phyloP scores from a whole-genome alignment of 1,140 invertebrate species.

The Antheraea mylitta region DNA sequence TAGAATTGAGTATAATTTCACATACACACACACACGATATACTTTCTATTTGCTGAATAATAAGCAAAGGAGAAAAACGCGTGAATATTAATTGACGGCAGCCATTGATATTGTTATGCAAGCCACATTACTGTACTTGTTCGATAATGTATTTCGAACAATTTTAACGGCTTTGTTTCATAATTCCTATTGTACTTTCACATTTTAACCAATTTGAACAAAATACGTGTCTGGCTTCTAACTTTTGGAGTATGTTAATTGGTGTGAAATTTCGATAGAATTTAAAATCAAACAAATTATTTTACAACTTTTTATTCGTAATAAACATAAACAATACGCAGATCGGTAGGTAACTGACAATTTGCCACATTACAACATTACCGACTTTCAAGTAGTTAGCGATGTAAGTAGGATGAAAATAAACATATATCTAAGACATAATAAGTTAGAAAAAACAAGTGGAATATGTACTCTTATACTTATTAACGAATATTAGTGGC shows the following conservation, averaged over 20 bases:
- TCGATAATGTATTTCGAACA: slow-evolving; percentile 1
- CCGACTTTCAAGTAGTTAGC: slow-evolving; percentile 35
- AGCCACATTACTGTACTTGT: slow-evolving; percentile 11
- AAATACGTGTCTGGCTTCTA: neutral
- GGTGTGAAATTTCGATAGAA: neutral
- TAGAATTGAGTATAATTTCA: slow-evolving; percentile 9
- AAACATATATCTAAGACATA: slow-evolving; percentile 43
- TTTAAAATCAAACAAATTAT: slow-evolving; percentile 21
- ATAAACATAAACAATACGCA: slow-evolving; percentile 76
- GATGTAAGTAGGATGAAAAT: slow-evolving; percentile 42
- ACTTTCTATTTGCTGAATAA: slow-evolving; percentile 27
- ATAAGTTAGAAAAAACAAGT: slow-evolving; percentile 47
- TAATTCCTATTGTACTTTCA: slow-evolving; percentile 10
- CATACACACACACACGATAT: neutral
- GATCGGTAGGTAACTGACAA: slow-evolving; percentile 60
- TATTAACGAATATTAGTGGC: slow-evolving; percentile 62
- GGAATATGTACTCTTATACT: slow-evolving; percentile 54
- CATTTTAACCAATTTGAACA: slow-evolving; percentile 2
- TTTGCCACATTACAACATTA: slow-evolving; percentile 61
- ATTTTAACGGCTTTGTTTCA: slow-evolving; percentile 12
- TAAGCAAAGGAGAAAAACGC: slow-evolving; percentile 17
- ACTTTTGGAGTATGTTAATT: neutral
- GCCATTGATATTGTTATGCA: slow-evolving; percentile 28
- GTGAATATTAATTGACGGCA: slow-evolving; percentile 26
- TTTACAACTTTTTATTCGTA: slow-evolving; percentile 70